Evolutionary conservation across 2,113 vertebrate genomes (phyloP).

Genomic region (Aix galericulata): DNA sequence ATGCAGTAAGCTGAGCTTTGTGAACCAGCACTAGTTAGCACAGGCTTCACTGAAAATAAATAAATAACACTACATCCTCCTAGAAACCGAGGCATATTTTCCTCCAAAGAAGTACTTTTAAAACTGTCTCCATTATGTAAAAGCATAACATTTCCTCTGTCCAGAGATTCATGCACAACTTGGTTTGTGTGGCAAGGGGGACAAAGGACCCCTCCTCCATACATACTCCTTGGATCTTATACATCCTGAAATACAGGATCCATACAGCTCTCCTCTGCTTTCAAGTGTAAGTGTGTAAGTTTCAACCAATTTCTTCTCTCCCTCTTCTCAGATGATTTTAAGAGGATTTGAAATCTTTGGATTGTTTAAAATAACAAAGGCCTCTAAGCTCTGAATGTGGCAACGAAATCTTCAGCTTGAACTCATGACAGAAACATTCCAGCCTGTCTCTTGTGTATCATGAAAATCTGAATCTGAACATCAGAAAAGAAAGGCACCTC

Average conservation of each 20-base stretch:
- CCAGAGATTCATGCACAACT: background rate
- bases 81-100: background rate
- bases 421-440: constrained; percentile 48
- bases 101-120: background rate
- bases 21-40: background rate
- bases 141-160: background rate
- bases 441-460: background rate
- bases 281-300: constrained; percentile 9
- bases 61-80: background rate
- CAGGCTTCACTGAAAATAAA: background rate
- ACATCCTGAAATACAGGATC: constrained; percentile 29
- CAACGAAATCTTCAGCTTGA: constrained; percentile 49
- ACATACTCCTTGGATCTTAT: constrained; percentile 11
- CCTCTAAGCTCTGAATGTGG: constrained; percentile 42
- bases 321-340: constrained; percentile 47
- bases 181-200: background rate
- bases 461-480: background rate
- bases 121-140: background rate
- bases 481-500: background rate
- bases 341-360: constrained; percentile 61
- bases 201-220: background rate
- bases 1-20: background rate
- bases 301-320: constrained; percentile 48
- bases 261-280: background rate
- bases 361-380: constrained; percentile 53